phyloP scores from a whole-genome alignment of 2,113 vertebrate genomes.

The Lamprologus speciosus region DNA sequence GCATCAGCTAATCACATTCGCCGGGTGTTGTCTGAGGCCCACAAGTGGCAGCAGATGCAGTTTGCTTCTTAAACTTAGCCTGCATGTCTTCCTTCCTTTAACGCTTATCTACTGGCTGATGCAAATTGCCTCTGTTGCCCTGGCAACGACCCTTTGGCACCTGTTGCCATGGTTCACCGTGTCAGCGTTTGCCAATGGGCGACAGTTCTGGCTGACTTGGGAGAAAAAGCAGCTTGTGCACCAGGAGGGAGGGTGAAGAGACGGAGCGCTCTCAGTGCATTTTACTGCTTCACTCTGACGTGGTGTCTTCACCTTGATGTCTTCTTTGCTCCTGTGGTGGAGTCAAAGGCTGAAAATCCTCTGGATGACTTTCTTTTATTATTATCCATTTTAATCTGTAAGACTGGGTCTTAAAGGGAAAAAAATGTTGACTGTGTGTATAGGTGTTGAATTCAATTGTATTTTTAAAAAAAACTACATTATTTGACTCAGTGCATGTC shows the following conservation, averaged over 20 bases:
- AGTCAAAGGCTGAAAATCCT: background rate
- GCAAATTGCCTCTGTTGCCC: slow-evolving; percentile 26
- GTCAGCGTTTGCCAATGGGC: background rate
- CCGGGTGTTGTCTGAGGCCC: background rate
- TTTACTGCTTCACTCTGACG: background rate
- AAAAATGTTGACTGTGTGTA: background rate
- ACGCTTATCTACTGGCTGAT: background rate
- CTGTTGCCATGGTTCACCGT: slow-evolving; percentile 41
- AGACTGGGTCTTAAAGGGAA: background rate
- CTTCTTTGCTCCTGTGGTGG: background rate
- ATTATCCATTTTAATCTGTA: background rate
- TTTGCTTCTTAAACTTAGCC: background rate
- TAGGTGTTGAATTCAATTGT: background rate
- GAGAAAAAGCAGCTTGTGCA: background rate
- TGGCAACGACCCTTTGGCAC: slow-evolving; percentile 44
- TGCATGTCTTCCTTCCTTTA: background rate
- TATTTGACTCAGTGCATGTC: background rate
- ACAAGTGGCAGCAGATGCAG: background rate
- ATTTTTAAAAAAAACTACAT: rapidly evolving
- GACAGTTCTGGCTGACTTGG: background rate
- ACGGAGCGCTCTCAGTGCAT: background rate
- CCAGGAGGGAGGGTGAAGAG: background rate
- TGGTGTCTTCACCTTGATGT: background rate
- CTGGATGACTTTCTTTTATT: background rate
- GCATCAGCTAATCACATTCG: background rate